Conservation (phyloP, 2,888 invertebrate genomes). For the Thumatha senex region DNA sequence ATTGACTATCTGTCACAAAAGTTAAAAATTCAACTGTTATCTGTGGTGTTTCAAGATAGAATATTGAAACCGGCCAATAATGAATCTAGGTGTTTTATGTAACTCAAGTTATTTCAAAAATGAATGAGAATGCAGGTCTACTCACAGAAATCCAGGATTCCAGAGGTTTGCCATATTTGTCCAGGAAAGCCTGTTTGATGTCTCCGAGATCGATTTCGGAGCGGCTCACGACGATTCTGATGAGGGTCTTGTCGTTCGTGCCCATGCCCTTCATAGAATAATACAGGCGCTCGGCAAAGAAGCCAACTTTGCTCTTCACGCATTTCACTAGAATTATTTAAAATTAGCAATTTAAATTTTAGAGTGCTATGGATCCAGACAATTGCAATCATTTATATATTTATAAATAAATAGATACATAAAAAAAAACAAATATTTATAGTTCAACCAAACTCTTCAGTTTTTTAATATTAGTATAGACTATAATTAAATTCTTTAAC, state of each 20-base stretch:
- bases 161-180: slow-evolving; percentile 91
- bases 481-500: too few species aligned
- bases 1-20: too few species aligned
- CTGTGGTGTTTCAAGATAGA: too few species aligned
- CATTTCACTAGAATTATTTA: slow-evolving; percentile 93
- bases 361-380: too few species aligned
- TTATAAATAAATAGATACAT: too few species aligned
- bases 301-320: slow-evolving; percentile 94
- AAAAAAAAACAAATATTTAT: too few species aligned
- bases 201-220: slow-evolving; percentile 96
- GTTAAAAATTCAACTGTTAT: too few species aligned
- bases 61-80: too few species aligned
- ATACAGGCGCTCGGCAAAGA: slow-evolving; percentile 95
- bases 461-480: too few species aligned
- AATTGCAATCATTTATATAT: too few species aligned
- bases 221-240: slow-evolving; percentile 95
- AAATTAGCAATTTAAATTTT: slow-evolving; percentile 18
- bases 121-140: slow-evolving; percentile 39
- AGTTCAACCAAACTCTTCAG: too few species aligned
- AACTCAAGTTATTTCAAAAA: slow-evolving; percentile 20
- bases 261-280: slow-evolving; percentile 95
- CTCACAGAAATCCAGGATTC: slow-evolving; percentile 94
- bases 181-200: slow-evolving; percentile 95
- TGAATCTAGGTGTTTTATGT: too few species aligned
- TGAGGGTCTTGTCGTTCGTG: slow-evolving; percentile 95